Base-by-base conservation (phyloP, 1,140 invertebrate genomes). In the Samia ricini region DNA sequence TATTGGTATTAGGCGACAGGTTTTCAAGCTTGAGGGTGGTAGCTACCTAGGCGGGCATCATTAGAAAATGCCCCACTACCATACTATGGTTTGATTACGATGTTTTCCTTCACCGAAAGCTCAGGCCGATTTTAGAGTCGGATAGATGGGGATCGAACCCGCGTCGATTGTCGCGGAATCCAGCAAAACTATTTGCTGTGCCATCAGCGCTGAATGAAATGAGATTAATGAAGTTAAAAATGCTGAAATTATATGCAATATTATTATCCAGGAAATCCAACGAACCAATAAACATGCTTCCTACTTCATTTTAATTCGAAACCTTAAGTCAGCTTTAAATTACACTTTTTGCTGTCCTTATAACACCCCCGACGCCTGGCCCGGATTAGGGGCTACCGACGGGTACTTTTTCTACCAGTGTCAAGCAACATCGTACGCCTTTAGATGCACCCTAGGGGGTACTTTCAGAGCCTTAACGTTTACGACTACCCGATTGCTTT, bases 401-500 rank as follows among this genome's bases (percentile, higher is more conserved):
- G 70, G 69, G 68, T 79, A 79, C 81, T 86, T 87, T 86, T 89
- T 84, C 81, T 82, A 69, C 61, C 71, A 82, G 83, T 83, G 81
- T 80, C 83, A 87, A 88, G 81, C 76, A 83, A 83, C 77, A 80
- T 79, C 72, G 84, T 76, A 72, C 78, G 75, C 78, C 81, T 74
- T 81, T 83, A 85, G 74, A 69, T 57, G 74, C 81, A 76, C 89
- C 89, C 83, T 60, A 60, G 85, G 83, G 89, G 76, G 83, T 79
- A 61, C 71, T 90, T 83, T 69, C 65, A 83, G 80, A 77, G 88
- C 89, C 83, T 89, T 89, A 89, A 87, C 88, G 81, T 89, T 91
- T 90, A 90, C 86, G 88, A 89, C 83, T 81, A 82, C 76, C 75
- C 88, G 88, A 90, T 90, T 91, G 88, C 89, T 89, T 91, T 89